Percentiles rank a stretch among this genome's conserved stretches.
phyloP scores from a whole-genome alignment of 2,797 vertebrate genomes.

The Acrocephalus scirpaceus region DNA sequence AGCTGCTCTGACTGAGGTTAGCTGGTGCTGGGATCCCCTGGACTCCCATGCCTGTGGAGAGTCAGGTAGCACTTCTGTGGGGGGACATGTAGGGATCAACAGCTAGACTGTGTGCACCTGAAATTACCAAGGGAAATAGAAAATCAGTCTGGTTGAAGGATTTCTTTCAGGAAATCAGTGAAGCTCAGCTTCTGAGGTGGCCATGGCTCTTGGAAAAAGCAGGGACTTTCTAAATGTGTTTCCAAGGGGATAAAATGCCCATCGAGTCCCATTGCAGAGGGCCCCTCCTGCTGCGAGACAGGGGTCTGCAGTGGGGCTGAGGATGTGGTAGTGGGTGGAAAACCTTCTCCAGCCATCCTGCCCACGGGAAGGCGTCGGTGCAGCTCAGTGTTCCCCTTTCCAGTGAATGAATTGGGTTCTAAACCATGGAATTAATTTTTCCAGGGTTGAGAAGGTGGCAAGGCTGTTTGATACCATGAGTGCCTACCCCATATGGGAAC shows the following conservation, averaged over 20 bases:
- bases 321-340: not conserved
- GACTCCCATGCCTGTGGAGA: accelerated
- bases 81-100: not conserved
- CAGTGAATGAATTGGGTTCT: accelerated
- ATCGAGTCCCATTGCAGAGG: accelerated
- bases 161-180: not conserved
- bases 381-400: not conserved
- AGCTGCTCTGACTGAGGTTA: not conserved
- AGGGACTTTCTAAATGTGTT: not conserved
- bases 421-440: not conserved
- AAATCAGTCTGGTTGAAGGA: not conserved
- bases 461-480: accelerated
- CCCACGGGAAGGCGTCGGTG: accelerated
- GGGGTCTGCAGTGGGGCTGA: not conserved
- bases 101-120: accelerated
- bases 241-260: not conserved
- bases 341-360: not conserved
- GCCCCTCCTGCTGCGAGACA: not conserved
- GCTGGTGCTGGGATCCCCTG: not conserved
- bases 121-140: not conserved
- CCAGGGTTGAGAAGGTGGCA: accelerated
- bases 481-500: accelerated
- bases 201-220: not conserved
- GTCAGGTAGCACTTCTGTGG: accelerated
- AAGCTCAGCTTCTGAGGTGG: not conserved